Base-by-base conservation (phyloP, 2,113 vertebrate genomes). In the Cichladusa arquata region DNA sequence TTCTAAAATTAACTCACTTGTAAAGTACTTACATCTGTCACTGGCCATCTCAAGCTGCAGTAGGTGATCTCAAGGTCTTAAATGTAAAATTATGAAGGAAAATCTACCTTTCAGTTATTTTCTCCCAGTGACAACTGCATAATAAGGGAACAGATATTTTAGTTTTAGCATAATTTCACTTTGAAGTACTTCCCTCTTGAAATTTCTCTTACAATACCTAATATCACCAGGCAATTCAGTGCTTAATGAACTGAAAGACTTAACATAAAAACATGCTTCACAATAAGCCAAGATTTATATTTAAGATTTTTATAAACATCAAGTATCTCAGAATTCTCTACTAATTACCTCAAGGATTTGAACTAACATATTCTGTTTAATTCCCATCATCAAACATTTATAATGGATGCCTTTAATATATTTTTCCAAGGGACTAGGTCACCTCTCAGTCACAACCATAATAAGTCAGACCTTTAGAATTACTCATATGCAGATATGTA, bases 61-160 rank as follows among this genome's bases (percentile, higher is more conserved):
- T 54, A 64, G 14, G 40, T 93, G 72, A 95, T 84, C 76, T 91
- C 81, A 93, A 91, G 71, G 20, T 62, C 65, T 67, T 84, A 91
- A 76, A 58, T 56, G 4, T 69, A 80, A 78, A 95, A 94, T 94
- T 96, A 83, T 57, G 66, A 82, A 81, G 54, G 70, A 95, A 97
- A 97, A 81, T 53, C 66, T 93, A 83, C 50, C 70, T 94, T 95
- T 93, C 57, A 67, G 62, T 66, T 83, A 86, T 92, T 94, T 93
- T 78, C 20, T 79, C 9, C 29, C 61, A 15, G 38, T 82, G 84
- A 92, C 58, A 94, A 81, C 70, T 80, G 24, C 57, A 87, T 93
- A 92, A 96, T 83, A 95, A 95, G 20, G 19, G 56, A 84, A n/a
- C 2, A 88, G 64, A 74, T 64, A 96, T 85, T 94, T 95, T 57